These are phyloP conservation scores for Craterocephalus amniculus DNA, from an alignment of 2,797 vertebrate species.

Conservation along the genomic window DNA sequence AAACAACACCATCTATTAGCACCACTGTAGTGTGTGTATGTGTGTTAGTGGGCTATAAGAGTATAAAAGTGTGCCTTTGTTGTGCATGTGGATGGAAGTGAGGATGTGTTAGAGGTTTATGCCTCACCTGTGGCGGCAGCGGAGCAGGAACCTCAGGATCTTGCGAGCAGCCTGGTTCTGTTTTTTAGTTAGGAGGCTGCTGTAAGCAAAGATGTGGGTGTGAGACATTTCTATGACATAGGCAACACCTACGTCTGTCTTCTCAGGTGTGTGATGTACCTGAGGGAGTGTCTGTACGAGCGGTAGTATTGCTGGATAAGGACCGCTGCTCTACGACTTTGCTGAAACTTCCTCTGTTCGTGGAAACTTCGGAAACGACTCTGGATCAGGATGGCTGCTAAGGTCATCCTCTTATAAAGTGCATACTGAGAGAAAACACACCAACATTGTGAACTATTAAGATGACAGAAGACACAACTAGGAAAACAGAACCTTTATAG, in stretches of 20 bases:
- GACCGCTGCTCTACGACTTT: slow-evolving; percentile 95
- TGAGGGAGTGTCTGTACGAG: slow-evolving; percentile 94
- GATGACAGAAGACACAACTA: background rate
- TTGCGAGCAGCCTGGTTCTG: slow-evolving; percentile 99
- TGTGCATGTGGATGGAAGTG: slow-evolving; percentile 29
- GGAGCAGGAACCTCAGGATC: slow-evolving; percentile 98
- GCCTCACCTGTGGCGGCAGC: slow-evolving; percentile 97
- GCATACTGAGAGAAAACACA: slow-evolving; percentile 89
- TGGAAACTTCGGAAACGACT: slow-evolving; percentile 99
- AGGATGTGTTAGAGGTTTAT: slow-evolving; percentile 11
- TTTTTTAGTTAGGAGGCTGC: slow-evolving; percentile 98
- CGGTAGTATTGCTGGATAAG: slow-evolving; percentile 99
- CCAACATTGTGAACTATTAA: background rate
- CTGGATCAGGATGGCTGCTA: slow-evolving; percentile 99
- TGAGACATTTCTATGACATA: slow-evolving; percentile 14
- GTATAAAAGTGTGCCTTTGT: slow-evolving; percentile 24
- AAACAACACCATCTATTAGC: slow-evolving; percentile 99
- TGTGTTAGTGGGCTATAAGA: slow-evolving; percentile 64
- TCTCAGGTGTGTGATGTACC: slow-evolving; percentile 58
- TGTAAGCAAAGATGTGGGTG: slow-evolving; percentile 75
- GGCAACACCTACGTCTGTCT: slow-evolving; percentile 3
- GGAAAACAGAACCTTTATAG: background rate
- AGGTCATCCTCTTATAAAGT: slow-evolving; percentile 99
- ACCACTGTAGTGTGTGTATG: slow-evolving; percentile 75
- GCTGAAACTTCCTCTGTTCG: slow-evolving; percentile 97